These are phyloP conservation scores for Plumapathes pennacea DNA, from an alignment of 92 coral and sea anemone genomes.

Conservation along the genomic window DNA sequence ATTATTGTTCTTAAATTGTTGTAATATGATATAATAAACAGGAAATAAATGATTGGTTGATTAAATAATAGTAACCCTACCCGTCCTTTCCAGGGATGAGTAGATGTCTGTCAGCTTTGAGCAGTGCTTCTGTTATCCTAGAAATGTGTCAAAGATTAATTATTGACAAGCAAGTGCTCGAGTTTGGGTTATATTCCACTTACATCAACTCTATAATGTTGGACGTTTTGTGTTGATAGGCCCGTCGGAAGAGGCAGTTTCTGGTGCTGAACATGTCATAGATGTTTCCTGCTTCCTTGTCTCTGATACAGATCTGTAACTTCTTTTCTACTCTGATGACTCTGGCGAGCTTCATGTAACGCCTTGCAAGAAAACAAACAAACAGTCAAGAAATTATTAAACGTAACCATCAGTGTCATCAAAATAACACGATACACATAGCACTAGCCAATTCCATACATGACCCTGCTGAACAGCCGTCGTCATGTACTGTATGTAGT, in stretches of 20 bases:
- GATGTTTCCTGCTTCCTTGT: slow-evolving; percentile 89
- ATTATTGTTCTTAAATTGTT: too few species aligned
- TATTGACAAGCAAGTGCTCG: background rate
- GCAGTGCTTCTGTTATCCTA: slow-evolving; percentile 83
- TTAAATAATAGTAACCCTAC: too few species aligned
- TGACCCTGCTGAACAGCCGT: too few species aligned
- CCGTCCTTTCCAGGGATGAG: slow-evolving; percentile 51
- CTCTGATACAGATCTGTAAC: slow-evolving; percentile 86
- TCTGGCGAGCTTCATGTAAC: slow-evolving; percentile 84
- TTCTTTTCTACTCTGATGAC: slow-evolving; percentile 67
- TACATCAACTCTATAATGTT: slow-evolving; percentile 80
- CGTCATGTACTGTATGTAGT: too few species aligned
- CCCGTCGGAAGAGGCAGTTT: slow-evolving; percentile 73
- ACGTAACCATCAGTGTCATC: background rate
- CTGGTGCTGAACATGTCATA: slow-evolving; percentile 93
- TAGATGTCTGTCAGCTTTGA: slow-evolving; percentile 65
- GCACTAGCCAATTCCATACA: too few species aligned
- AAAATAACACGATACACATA: background rate
- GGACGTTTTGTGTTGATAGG: slow-evolving; percentile 95
- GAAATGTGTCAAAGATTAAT: background rate
- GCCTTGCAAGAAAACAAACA: slow-evolving; percentile 24
- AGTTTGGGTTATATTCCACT: slow-evolving; percentile 5
- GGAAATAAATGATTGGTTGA: too few species aligned
- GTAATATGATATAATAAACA: too few species aligned
- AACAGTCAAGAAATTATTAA: background rate